These are phyloP conservation scores for Scylla paramamosain DNA, from an alignment of 1,140 invertebrate genomes.

Conservation along the genomic window DNA sequence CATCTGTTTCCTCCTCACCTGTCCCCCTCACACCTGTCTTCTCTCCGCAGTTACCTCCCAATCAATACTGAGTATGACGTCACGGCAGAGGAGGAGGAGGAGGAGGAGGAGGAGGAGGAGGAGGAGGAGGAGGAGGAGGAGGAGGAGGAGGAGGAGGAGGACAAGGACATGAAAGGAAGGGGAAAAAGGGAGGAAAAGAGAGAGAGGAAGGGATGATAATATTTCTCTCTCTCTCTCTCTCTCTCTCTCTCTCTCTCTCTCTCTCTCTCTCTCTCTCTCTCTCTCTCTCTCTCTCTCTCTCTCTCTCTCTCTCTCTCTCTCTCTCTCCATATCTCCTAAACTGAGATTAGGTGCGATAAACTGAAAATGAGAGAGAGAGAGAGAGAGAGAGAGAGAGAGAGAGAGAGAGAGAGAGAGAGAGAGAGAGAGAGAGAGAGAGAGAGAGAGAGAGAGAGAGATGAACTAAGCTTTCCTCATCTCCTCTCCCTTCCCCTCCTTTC, in stretches of 20 bases:
- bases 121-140: neutral
- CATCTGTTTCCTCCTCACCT: neutral
- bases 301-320: too few species aligned
- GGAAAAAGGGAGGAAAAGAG: neutral
- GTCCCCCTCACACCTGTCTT: neutral
- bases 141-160: neutral
- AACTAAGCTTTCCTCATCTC: too few species aligned
- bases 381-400: neutral
- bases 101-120: neutral
- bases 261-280: too few species aligned
- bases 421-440: neutral
- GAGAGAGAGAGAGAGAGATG: neutral
- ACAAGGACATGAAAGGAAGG: neutral
- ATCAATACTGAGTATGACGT: too few species aligned
- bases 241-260: too few species aligned
- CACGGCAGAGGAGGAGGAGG: too few species aligned
- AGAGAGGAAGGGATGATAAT: neutral
- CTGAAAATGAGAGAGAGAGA: constrained; percentile 2
- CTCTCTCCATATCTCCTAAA: too few species aligned
- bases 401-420: neutral
- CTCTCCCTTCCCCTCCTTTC: too few species aligned
- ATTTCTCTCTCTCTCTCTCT: too few species aligned
- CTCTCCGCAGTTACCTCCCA: too few species aligned
- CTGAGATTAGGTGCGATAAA: too few species aligned
- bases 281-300: too few species aligned